phyloP scores from a whole-genome alignment of 2,113 vertebrate genomes.

The Platichthys flesus region DNA sequence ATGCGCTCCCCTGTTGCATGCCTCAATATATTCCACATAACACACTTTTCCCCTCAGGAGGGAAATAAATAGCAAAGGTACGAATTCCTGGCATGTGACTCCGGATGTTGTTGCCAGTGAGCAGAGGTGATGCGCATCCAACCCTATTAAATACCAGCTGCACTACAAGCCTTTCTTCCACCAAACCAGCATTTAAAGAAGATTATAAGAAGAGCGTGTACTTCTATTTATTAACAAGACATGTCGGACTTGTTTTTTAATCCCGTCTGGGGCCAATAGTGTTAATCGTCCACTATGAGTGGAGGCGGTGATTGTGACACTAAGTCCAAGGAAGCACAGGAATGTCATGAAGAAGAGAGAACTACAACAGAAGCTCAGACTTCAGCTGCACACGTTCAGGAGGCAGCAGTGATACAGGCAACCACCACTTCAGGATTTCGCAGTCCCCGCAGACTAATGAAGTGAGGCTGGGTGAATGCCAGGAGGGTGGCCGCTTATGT shows the following conservation, averaged over 20 bases:
- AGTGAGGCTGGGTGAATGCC: constrained; percentile 63
- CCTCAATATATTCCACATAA: constrained; percentile 69
- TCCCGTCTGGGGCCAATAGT: constrained; percentile 31
- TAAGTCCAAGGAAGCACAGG: constrained; percentile 38
- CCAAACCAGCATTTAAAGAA: constrained; percentile 24
- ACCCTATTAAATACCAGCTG: constrained; percentile 60
- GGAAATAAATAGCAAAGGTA: constrained; percentile 90
- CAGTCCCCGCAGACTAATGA: constrained; percentile 12
- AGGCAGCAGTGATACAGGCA: constrained; percentile 8
- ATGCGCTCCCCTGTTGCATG: constrained; percentile 59
- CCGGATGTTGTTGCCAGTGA: constrained; percentile 86
- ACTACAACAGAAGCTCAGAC: constrained; percentile 54
- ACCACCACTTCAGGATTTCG: constrained; percentile 25
- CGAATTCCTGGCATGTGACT: constrained; percentile 91
- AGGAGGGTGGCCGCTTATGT: constrained; percentile 65
- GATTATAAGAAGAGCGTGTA: constrained; percentile 12
- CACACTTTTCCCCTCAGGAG: constrained; percentile 90
- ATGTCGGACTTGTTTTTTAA: constrained; percentile 16
- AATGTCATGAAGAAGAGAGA: constrained; percentile 42
- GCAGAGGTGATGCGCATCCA: constrained; percentile 80
- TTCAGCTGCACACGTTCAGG: constrained; percentile 39
- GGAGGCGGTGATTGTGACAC: constrained; percentile 42
- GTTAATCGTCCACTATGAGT: constrained; percentile 39
- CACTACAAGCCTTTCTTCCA: constrained; percentile 52
- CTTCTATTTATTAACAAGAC: constrained; percentile 9